Evolutionary conservation across 2,888 invertebrate genomes (phyloP).

Genomic region (Lycaena phlaeas): DNA sequence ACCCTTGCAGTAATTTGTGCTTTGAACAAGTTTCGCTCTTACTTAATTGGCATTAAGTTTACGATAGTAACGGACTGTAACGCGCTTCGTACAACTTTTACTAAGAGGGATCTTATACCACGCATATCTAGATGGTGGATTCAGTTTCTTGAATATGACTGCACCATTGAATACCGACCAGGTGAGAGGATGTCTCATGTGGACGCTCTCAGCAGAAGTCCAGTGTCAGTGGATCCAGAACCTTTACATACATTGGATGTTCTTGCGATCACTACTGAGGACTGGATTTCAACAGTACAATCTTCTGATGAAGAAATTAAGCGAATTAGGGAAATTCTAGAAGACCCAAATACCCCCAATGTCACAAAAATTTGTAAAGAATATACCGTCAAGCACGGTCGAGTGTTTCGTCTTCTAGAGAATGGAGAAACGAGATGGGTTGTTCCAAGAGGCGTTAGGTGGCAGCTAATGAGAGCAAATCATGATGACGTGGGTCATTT

Average conservation of each 20-base stretch:
- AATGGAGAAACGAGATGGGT: not conserved
- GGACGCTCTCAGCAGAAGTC: constrained; percentile 9
- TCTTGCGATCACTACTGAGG: not conserved
- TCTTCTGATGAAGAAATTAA: not conserved
- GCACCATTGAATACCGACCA: constrained; percentile 9
- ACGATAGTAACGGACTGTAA: too few species aligned
- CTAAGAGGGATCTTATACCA: too few species aligned
- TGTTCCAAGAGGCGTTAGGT: not conserved
- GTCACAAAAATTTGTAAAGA: not conserved
- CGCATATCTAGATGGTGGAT: constrained; percentile 17
- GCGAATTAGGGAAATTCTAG: not conserved
- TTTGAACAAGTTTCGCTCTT: too few species aligned
- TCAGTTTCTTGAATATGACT: constrained; percentile 14
- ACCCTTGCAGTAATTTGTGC: too few species aligned
- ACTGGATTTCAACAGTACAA: constrained; percentile 6
- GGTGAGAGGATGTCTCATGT: constrained; percentile 10
- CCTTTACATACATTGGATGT: not conserved
- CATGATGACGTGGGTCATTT: too few species aligned
- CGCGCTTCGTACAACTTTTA: too few species aligned
- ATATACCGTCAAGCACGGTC: too few species aligned
- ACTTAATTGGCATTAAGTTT: too few species aligned
- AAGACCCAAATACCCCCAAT: not conserved
- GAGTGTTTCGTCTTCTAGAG: too few species aligned
- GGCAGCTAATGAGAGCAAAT: not conserved
- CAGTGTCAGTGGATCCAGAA: not conserved